Percentiles rank a stretch among this genome's conserved stretches.
phyloP scores from a whole-genome alignment of 2,113 vertebrate species.

The Sceloporus undulatus region DNA sequence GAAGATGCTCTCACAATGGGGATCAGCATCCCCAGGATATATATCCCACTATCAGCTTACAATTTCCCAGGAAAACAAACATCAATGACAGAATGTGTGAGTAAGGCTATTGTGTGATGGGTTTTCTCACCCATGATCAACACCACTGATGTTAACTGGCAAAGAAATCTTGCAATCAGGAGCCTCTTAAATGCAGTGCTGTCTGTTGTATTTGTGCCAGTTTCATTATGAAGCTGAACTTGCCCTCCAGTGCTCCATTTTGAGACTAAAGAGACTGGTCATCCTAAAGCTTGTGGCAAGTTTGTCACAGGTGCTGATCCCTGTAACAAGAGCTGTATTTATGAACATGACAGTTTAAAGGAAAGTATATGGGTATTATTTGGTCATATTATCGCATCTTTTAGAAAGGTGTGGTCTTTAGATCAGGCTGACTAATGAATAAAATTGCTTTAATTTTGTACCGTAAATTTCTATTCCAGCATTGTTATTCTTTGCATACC shows the following conservation, averaged over 20 bases:
- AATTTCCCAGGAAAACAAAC: not conserved
- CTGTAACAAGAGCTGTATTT: not conserved
- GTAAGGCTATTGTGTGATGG: not conserved
- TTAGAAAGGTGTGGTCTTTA: slow-evolving; percentile 43
- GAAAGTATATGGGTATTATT: not conserved
- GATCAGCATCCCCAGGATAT: no score
- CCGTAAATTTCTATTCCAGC: slow-evolving; percentile 76
- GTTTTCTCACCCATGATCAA: not conserved
- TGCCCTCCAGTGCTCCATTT: no score
- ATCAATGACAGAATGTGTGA: not conserved
- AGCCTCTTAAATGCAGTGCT: no score
- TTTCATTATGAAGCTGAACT: no score
- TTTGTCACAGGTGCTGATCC: not conserved
- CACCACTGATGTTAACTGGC: not conserved
- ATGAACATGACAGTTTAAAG: not conserved
- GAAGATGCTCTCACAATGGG: not conserved
- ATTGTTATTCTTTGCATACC: slow-evolving; percentile 72
- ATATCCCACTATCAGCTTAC: not conserved
- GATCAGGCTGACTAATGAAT: slow-evolving; percentile 64
- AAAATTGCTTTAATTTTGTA: slow-evolving; percentile 77
- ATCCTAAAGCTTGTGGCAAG: no score
- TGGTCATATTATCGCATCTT: slow-evolving; percentile 2
- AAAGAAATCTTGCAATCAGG: no score
- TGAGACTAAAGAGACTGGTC: no score
- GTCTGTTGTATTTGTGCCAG: no score